These are phyloP conservation scores for Lasioglossum zephyrum DNA, from an alignment of 2,888 invertebrate species.

Conservation along the genomic window DNA sequence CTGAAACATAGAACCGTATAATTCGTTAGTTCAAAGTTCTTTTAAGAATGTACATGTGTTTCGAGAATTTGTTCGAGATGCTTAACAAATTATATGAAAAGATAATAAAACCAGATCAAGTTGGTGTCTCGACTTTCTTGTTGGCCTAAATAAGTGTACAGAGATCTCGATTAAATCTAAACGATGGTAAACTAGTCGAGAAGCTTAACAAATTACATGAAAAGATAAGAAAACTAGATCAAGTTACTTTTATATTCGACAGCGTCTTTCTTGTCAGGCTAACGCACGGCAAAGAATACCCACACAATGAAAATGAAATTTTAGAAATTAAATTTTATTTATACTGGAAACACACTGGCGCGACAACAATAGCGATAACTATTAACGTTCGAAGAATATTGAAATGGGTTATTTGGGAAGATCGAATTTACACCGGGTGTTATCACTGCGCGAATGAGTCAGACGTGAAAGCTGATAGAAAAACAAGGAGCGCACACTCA, in stretches of 20 bases:
- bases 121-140: neutral
- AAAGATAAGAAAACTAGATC: neutral
- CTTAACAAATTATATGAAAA: neutral
- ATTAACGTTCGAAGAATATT: neutral
- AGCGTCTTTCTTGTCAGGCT: neutral
- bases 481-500: slow-evolving; percentile 27
- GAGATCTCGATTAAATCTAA: neutral
- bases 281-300: neutral
- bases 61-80: neutral
- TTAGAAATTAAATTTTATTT: no score
- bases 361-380: neutral
- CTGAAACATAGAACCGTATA: slow-evolving; percentile 24
- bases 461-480: slow-evolving; percentile 13
- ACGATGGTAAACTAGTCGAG: neutral
- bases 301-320: neutral
- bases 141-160: neutral
- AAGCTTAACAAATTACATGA: neutral
- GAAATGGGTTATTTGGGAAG: neutral
- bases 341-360: neutral
- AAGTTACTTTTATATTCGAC: neutral
- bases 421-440: slow-evolving; percentile 3
- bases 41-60: neutral
- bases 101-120: neutral
- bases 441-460: slow-evolving; percentile 32
- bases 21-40: neutral